Evolutionary conservation across 2,888 invertebrate species (phyloP), one percentile per base, ranked within the genome.

Genomic region (Lypha dubia): DNA sequence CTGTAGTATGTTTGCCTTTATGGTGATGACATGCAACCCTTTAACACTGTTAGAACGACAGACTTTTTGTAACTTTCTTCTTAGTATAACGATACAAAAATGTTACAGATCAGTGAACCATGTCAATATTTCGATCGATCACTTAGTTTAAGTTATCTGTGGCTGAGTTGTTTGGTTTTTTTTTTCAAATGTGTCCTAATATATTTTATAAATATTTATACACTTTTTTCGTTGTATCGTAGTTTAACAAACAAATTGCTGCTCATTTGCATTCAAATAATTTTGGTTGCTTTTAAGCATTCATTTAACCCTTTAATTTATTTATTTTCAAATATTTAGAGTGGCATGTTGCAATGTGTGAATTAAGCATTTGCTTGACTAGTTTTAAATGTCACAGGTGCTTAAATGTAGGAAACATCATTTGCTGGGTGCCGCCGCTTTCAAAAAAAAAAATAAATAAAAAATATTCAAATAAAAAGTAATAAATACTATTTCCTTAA

Each of bases 201-300:
- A 35, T 38, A 58, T 79, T 75, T 71, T 53, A 65, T 74, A 44
- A 68, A 76, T 58, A 58, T 85, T 86, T 79, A 83, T n/a, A 51
- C 44, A 74, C 60, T 81, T 81, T 74, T 22, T 46, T 22, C 70
- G 70, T 67, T 63, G 73, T 84, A n/a, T n/a, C n/a, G n/a, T 77
- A 28, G 28, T 28, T 28, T 4, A 28, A n/a, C n/a, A n/a, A n/a
- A 67, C 38, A 73, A 75, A 89, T 88, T 88, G 87, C 86, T 86
- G 87, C 89, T 87, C 88, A 90, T 90, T 90, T 90, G 89, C 89
- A 90, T 84, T 84, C 46, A 58, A 79, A 77, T 74, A 65, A 17
- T 88, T 88, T 89, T 88, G 20, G 87, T 87, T 88, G 88, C 5
- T 60, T 44, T 58, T 38, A 41, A 49, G 68, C 60, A 51, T 62